phyloP scores from a whole-genome alignment of 2,888 invertebrate genomes.

The Rhaphigaster nebulosa region DNA sequence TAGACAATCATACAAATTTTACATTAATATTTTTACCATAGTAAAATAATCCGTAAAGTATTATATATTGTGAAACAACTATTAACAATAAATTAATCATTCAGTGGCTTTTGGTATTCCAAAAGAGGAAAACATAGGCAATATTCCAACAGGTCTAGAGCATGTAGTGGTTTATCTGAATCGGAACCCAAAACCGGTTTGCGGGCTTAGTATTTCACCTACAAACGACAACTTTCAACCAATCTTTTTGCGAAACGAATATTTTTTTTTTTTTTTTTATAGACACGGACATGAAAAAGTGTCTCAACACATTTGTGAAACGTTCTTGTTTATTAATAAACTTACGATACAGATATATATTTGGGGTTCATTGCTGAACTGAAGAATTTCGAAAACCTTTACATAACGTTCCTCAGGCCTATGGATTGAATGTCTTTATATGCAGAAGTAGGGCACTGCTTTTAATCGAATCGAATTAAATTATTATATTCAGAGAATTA shows the following conservation, averaged over 20 bases:
- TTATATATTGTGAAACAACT: too few relatives aligned
- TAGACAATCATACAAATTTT: too few relatives aligned
- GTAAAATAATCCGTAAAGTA: too few relatives aligned
- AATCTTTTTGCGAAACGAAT: conserved; percentile 1
- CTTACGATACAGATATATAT: background rate
- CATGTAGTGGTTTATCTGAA: background rate
- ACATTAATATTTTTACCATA: too few relatives aligned
- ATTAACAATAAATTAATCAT: background rate
- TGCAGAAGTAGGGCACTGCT: background rate
- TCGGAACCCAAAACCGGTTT: conserved; percentile 16
- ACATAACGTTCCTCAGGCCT: background rate
- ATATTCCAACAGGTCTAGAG: background rate
- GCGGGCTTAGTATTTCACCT: conserved; percentile 10
- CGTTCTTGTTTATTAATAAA: background rate
- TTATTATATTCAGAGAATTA: background rate
- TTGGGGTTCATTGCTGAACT: conserved; percentile 7
- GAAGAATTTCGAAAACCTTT: conserved; percentile 4
- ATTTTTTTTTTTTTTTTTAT: conserved; percentile 24
- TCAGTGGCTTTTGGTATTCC: background rate
- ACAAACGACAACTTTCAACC: conserved; percentile 42
- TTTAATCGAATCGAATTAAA: background rate
- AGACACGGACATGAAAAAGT: background rate
- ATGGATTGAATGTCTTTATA: background rate
- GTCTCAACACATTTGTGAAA: conserved; percentile 41
- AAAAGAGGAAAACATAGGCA: background rate